Conservation (phyloP, 2,888 invertebrate species). For the Nymphalis polychloros region DNA sequence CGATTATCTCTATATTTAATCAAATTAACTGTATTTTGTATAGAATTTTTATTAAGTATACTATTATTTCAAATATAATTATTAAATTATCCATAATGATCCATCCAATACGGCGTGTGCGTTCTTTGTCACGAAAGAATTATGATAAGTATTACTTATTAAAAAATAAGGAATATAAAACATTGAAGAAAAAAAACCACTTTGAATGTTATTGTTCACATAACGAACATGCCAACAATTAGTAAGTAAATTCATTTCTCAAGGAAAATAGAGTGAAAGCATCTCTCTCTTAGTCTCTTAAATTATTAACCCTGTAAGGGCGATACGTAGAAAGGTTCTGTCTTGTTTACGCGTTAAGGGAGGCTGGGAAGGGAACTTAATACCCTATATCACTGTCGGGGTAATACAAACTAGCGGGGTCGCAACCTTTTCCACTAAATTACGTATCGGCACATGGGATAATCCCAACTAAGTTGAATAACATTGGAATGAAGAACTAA, state of each 20-base stretch:
- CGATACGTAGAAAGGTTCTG: constrained; percentile 77
- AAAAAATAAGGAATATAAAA: too few species aligned
- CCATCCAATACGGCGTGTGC: too few species aligned
- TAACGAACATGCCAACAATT: constrained; percentile 50
- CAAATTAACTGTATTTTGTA: background rate
- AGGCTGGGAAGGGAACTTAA: constrained; percentile 78
- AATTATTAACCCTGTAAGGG: constrained; percentile 79
- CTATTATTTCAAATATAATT: too few species aligned
- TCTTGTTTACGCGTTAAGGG: constrained; percentile 81
- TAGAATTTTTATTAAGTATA: too few species aligned
- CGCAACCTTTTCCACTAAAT: constrained; percentile 81
- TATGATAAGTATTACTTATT: too few species aligned
- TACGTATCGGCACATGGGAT: constrained; percentile 78
- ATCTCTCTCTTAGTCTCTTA: constrained; percentile 72
- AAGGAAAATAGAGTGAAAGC: constrained; percentile 68
- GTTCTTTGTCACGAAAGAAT: too few species aligned
- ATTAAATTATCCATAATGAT: too few species aligned
- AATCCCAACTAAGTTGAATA: constrained; percentile 74
- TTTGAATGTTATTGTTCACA: background rate
- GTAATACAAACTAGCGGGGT: constrained; percentile 79
- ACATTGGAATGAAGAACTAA: constrained; percentile 61
- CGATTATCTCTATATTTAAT: constrained; percentile 1
- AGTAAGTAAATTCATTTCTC: constrained; percentile 56
- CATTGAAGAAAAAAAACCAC: too few species aligned
- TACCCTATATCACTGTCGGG: constrained; percentile 81